Base-by-base conservation (phyloP, 2,797 vertebrate genomes). In the Cyclopterus lumpus region DNA sequence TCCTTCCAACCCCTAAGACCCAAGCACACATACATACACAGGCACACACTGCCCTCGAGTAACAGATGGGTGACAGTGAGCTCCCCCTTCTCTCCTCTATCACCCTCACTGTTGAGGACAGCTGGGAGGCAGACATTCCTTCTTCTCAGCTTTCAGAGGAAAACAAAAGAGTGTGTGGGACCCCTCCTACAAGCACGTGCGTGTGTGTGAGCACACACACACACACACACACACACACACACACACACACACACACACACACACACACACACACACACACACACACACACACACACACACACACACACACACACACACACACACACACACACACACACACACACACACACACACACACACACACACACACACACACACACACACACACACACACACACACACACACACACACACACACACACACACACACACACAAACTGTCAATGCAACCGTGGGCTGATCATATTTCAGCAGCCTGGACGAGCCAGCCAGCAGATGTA, bases 121-220 rank as follows among this genome's bases (percentile, higher is more conserved):
- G 94, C 93, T 94, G 93, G 92, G 86, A 93, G 93, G 93, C 93
- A 94, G 84, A 91, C 92, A 93, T 93, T 93, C 92, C 90, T 91
- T 84, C 89, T 91, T 90, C 92, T 93, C 91, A 90, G 91, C 88
- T 93, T 94, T 92, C 91, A 90, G 79, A 85, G 64, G 75, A 89
- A 93, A 91, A 95, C 90, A 93, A 91, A 92, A 90, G 88, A 89
- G 83, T 76, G 88, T 87, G 88, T 80, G 81, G 81, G 82, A 91
- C 75, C 86, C 86, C 90, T 86, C 87, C 84, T 78, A 88, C 83
- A 88, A 75, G 83, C 91, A 91, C 87, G 86, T 89, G 88, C 89
- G 91, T 84, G 83, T 88, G 86, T 85, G 87, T 81, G 83, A 73
- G 73, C 34, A 34, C 6, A 34, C 34, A 34, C 34, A 34, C 34